Base-by-base conservation (phyloP, 2,888 invertebrate species). In the Phyto melanocephala region DNA sequence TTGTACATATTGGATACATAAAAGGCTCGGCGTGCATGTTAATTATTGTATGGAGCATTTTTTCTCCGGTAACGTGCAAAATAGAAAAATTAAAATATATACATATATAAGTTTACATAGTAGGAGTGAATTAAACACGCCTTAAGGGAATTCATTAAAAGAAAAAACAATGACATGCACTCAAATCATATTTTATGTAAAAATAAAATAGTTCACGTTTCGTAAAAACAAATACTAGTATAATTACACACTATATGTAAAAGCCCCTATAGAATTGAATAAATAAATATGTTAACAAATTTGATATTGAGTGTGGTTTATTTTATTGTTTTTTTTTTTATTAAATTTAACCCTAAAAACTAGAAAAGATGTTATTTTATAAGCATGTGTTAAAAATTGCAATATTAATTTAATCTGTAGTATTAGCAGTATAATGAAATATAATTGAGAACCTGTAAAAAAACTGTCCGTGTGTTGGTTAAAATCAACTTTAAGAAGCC, bases 71-170 rank as follows among this genome's bases (percentile, higher is more conserved):
- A 56, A 65, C 35, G 35, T 56, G 45, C 54, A 65, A 35, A 63
- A 42, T 52, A 13, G 40, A 22, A 35, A 47, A 47, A 24, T 20
- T 20, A 42, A 17, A 42, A 63, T 63, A 62, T 37, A 47, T 40
- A 54, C n/a, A n/a, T n/a, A n/a, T n/a, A 65, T 35, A 45, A 54
- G 20, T 35, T 10, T 47, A 75, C 65, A 47, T 47, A 75, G 81
- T 58, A 62, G 72, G 67, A 72, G 72, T 77, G 62, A 76, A 65
- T 76, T 62, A 60, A 81, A 67, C 71, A 71, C 62, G 72, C 81
- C 81, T 81, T 77, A 54, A 56, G 75, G 81, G 77, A 77, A 77
- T 77, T 35, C 33, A 65, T 58, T 79, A 72, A 79, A 79, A 28
- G 42, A 37, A 35, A 33, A 67, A 72, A 72, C 79, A 79, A 79